Conservation (phyloP, 2,888 invertebrate genomes). For the Caenorhabditis sinica region DNA sequence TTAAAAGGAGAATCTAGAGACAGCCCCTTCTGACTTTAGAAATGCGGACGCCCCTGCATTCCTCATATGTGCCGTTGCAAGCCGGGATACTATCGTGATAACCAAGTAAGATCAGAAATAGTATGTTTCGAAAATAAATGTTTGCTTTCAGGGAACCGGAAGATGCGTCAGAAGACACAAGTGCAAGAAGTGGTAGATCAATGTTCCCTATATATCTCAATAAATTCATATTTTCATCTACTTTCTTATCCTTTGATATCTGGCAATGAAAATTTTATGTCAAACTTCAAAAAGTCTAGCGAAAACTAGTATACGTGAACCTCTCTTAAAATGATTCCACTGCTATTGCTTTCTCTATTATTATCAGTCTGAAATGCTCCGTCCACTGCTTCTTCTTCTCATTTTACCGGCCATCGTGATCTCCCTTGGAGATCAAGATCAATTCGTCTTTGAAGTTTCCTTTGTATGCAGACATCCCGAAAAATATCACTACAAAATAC, state of each 20-base stretch:
- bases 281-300: not conserved
- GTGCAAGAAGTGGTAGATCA: constrained; percentile 42
- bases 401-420: not conserved
- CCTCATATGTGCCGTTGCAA: constrained; percentile 47
- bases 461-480: not conserved
- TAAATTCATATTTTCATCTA: constrained; percentile 1
- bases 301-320: too few relatives aligned
- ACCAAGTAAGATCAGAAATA: not conserved
- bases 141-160: constrained; percentile 38
- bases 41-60: constrained; percentile 44
- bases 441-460: constrained; percentile 13
- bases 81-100: constrained; percentile 41
- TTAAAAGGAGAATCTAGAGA: too few relatives aligned
- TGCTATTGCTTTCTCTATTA: too few relatives aligned
- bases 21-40: not conserved
- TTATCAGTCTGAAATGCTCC: not conserved
- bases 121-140: not conserved
- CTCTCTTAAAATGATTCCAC: too few relatives aligned
- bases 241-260: not conserved
- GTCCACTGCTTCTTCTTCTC: not conserved
- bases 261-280: not conserved
- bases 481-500: constrained; percentile 18
- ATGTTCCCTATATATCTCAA: not conserved
- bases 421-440: not conserved
- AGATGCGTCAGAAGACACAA: constrained; percentile 25